A percentile compares a stretch with the other conserved stretches of the same genome.
These are phyloP conservation scores for Conus canariensis DNA, from an alignment of 2,888 invertebrate species.

Conservation along the genomic window DNA sequence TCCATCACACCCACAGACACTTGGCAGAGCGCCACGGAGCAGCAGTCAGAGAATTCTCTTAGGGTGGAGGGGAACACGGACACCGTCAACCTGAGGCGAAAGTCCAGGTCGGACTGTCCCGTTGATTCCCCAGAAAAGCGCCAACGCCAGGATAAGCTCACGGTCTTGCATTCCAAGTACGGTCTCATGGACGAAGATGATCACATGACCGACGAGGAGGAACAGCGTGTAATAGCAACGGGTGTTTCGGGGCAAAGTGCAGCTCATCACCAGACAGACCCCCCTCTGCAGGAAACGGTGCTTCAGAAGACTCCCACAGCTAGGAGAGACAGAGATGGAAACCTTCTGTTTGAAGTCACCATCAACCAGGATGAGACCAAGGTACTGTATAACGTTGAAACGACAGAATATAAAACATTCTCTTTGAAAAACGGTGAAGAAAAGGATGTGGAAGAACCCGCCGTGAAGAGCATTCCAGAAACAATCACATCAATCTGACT, in stretches of 20 bases:
- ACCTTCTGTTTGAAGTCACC: constrained; percentile 65
- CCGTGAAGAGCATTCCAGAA: constrained; percentile 54
- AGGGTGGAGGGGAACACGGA: neutral
- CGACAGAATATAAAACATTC: constrained; percentile 68
- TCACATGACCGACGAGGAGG: constrained; percentile 30
- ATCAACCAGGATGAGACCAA: constrained; percentile 68
- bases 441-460: constrained; percentile 17
- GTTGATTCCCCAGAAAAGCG: constrained; percentile 17
- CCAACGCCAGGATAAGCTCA: constrained; percentile 46
- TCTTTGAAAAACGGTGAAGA: constrained; percentile 44
- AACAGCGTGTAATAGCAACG: neutral
- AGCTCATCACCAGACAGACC: neutral
- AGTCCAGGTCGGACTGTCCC: neutral
- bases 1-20: constrained; percentile 45
- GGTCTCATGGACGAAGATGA: constrained; percentile 43
- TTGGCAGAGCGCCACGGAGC: constrained; percentile 30
- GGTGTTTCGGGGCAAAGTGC: neutral
- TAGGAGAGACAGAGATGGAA: constrained; percentile 35
- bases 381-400: constrained; percentile 68
- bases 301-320: constrained; percentile 19
- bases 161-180: constrained; percentile 47
- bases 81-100: neutral
- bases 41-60: neutral
- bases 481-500: constrained; percentile 64
- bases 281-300: neutral